Conservation (phyloP, 37 sponge, comb jelly and placozoan species). For the Agelas oroides region DNA sequence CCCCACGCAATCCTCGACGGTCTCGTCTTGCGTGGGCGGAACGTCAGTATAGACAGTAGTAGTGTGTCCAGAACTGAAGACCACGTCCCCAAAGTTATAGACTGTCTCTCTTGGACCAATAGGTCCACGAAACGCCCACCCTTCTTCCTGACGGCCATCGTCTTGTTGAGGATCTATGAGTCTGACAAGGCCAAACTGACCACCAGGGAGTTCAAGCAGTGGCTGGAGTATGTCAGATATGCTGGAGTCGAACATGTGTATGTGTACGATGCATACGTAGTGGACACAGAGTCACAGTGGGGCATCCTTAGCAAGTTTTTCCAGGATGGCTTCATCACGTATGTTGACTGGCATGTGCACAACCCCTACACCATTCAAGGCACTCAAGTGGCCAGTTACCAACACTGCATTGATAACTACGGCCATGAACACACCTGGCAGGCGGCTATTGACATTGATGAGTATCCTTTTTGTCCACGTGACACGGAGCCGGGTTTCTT, state of each 20-base stretch:
- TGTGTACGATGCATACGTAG: constrained; percentile 75
- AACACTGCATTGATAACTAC: constrained; percentile 63
- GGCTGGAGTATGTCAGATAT: constrained; percentile 74
- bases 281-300: constrained; percentile 53
- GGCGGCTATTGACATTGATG: constrained; percentile 82
- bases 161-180: constrained; percentile 68
- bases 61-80: too few relatives aligned
- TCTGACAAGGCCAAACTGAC: constrained; percentile 59
- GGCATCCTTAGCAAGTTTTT: constrained; percentile 11
- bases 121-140: constrained; percentile 9
- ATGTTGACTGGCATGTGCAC: constrained; percentile 69
- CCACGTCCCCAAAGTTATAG: background rate
- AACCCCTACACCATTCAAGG: constrained; percentile 59
- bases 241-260: constrained; percentile 85
- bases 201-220: constrained; percentile 65
- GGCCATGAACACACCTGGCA: constrained; percentile 67
- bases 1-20: too few relatives aligned
- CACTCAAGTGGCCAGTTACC: constrained; percentile 78
- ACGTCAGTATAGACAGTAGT: too few relatives aligned
- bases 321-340: constrained; percentile 61
- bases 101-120: background rate
- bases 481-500: constrained; percentile 74
- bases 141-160: constrained; percentile 73
- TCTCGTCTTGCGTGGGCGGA: too few relatives aligned
- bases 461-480: constrained; percentile 73